Evolutionary conservation across 1,140 invertebrate species (phyloP), one percentile per base, ranked within the genome.

Genomic region (Bactericera cockerelli): DNA sequence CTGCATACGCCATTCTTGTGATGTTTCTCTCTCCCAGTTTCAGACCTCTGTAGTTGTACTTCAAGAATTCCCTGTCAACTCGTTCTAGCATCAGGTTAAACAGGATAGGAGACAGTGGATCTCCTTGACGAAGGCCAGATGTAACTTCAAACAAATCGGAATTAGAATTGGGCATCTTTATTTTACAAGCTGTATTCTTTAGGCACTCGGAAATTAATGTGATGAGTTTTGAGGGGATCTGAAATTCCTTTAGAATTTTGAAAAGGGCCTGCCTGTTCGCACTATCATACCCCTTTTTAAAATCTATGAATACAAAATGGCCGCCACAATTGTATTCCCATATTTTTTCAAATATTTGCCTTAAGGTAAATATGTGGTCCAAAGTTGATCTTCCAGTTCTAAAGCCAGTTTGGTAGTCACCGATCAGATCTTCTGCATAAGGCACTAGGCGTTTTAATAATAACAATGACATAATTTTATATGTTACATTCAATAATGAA

Each of bases 401-500:
- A 49, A 49, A 49, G 19, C 42, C 42, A n/a, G n/a, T 19, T 16
- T 59, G 58, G 42, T 59, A 59, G 13, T 59, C 33, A 19, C 58
- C 42, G 13, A 54, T 14, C 4, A 59, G 16, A 22, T 19, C 42
- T 54, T 59, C 42, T 2, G 39, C 1, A n/a, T 49, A 26, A 2
- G 58, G 58, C 16, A 26, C 22, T 25, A 59, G 19, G 14, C 58
- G 39, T 26, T 49, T 21, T 4, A 59, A 49, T 11, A 59, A 49
- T 24, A 2, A n/a, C 28, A 49, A 31, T 19, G 31, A 22, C 31
- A 58, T 21, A 3, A 59, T 28, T 31, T 59, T 59, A 24, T 59
- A 59, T 26, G 26, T 16, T 1, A 28, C 31, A 14, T 59, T 28
- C 2, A 59, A 25, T 53, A 59, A 28, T 2, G 42, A 25, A 19